These are phyloP conservation scores for Scolopax bukidnonensis DNA, from an alignment of 2,797 vertebrate species.

Conservation along the genomic window DNA sequence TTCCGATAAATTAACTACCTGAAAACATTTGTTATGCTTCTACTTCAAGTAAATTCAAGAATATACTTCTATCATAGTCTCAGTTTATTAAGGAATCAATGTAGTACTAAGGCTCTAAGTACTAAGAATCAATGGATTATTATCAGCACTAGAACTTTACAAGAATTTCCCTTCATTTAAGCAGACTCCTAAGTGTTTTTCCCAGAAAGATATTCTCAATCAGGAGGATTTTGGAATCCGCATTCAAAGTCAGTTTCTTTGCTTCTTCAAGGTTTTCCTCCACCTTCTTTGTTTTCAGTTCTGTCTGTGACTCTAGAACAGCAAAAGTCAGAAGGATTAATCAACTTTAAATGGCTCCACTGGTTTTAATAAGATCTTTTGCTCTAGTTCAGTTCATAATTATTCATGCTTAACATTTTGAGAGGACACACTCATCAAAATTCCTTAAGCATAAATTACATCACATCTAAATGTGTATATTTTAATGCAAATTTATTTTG, in stretches of 20 bases:
- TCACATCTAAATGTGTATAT: background rate
- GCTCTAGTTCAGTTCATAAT: background rate
- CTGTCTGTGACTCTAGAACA: background rate
- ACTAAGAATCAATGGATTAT: background rate
- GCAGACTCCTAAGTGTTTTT: background rate
- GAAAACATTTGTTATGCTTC: background rate
- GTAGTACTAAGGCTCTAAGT: background rate
- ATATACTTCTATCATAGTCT: background rate
- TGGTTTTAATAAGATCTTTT: background rate
- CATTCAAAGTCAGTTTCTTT: background rate
- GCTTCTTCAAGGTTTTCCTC: background rate
- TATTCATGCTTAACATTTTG: background rate
- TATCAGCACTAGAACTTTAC: background rate
- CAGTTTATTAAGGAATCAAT: background rate
- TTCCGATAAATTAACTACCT: background rate
- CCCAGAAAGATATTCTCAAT: background rate
- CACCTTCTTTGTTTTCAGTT: background rate
- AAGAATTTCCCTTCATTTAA: background rate
- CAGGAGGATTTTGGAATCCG: background rate
- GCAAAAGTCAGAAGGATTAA: background rate
- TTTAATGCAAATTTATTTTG: slow-evolving; percentile 3
- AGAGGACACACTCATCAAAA: background rate
- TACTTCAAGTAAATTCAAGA: background rate
- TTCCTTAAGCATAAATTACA: background rate
- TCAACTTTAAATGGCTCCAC: background rate